A percentile compares a stretch with the other conserved stretches of the same genome.
These are phyloP conservation scores for Orchesellides sinensis DNA, from an alignment of 2,888 invertebrate species.

Conservation along the genomic window DNA sequence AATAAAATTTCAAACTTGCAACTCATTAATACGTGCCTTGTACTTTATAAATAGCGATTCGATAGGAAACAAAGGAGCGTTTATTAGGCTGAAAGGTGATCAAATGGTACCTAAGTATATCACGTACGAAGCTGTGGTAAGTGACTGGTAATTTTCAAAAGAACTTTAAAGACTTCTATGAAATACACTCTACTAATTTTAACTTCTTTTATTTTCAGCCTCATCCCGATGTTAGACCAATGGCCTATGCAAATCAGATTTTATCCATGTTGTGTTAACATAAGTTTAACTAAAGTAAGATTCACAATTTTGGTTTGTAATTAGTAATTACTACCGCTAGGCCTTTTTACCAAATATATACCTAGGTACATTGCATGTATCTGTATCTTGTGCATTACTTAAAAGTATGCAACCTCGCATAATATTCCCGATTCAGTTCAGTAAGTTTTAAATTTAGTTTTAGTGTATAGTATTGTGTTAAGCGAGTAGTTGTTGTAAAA, in stretches of 20 bases:
- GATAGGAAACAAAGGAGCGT: slow-evolving; percentile 99
- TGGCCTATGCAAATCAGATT: slow-evolving; percentile 95
- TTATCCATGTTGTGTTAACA: slow-evolving; percentile 77
- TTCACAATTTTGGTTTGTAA: not conserved
- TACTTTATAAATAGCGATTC: slow-evolving; percentile 86
- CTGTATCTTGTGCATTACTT: not conserved
- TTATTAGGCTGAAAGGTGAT: slow-evolving; percentile 94
- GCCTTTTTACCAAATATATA: slow-evolving; percentile 20
- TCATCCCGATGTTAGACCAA: slow-evolving; percentile 97
- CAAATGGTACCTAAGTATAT: slow-evolving; percentile 94
- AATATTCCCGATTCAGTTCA: not conserved
- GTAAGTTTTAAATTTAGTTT: not conserved
- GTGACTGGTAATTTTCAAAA: too few species aligned
- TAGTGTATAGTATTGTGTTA: not conserved
- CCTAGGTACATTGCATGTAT: too few species aligned
- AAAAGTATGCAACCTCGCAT: not conserved
- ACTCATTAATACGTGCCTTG: not conserved
- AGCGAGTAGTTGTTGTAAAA: not conserved
- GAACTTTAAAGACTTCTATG: too few species aligned
- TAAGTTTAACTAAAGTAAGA: not conserved
- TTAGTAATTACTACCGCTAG: not conserved
- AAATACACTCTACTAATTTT: too few species aligned
- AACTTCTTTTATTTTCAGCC: slow-evolving; percentile 83
- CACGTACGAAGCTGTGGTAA: slow-evolving; percentile 96
- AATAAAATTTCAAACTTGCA: not conserved